Conservation (phyloP, 2,888 invertebrate genomes). For the Amblyjoppa proteus region DNA sequence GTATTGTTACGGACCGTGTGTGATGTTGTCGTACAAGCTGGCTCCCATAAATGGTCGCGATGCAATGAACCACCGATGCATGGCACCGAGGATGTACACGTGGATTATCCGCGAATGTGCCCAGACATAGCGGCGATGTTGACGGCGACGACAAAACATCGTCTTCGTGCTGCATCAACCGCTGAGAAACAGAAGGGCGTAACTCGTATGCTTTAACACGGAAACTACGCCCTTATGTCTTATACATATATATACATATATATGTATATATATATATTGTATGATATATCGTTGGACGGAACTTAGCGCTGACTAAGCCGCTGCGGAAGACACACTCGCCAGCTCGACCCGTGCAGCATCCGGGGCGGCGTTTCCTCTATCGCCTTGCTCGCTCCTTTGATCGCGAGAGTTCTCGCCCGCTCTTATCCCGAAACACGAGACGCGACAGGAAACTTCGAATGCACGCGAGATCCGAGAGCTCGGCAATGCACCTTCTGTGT, state of each 20-base stretch:
- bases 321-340: slow-evolving; percentile 12
- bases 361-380: slow-evolving; percentile 32
- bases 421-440: slow-evolving; percentile 52
- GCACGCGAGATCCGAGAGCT: slow-evolving; percentile 29
- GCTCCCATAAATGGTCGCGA: slow-evolving; percentile 71
- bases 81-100: slow-evolving; percentile 12
- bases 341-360: slow-evolving; percentile 8
- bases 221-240: slow-evolving; percentile 1
- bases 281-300: slow-evolving; percentile 28
- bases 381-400: not conserved
- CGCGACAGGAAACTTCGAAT: slow-evolving; percentile 61
- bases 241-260: not conserved
- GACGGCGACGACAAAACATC: not conserved
- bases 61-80: slow-evolving; percentile 69
- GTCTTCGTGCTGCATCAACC: too few species aligned
- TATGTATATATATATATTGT: not conserved
- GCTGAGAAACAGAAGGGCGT: too few species aligned
- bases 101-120: not conserved
- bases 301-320: slow-evolving; percentile 1
- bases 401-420: slow-evolving; percentile 35
- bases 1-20: slow-evolving; percentile 72
- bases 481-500: slow-evolving; percentile 15
- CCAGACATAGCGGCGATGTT: not conserved
- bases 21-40: slow-evolving; percentile 67
- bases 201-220: not conserved